phyloP scores from a whole-genome alignment of 2,113 vertebrate species.

The Oophaga pumilio region DNA sequence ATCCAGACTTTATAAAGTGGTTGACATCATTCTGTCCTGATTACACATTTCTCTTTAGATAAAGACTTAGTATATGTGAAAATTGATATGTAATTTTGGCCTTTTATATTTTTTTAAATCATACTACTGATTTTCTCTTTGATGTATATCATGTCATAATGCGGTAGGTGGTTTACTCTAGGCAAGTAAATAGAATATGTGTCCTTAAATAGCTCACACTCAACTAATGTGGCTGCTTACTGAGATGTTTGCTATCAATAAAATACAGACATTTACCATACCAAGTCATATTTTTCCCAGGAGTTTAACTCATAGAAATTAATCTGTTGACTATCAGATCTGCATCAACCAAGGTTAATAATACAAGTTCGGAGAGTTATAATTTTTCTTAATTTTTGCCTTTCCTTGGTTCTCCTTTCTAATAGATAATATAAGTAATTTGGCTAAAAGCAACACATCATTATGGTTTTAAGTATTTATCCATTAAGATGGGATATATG shows the following conservation, averaged over 20 bases:
- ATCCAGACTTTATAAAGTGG: constrained; percentile 9
- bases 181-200: not conserved
- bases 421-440: no score
- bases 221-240: not conserved
- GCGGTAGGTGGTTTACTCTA: not conserved
- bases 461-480: no score
- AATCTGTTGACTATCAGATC: no score
- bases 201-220: constrained; percentile 15
- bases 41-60: constrained; percentile 29
- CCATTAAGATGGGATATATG: no score
- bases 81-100: not conserved
- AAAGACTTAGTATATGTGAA: constrained; percentile 2
- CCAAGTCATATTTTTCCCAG: not conserved
- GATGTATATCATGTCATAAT: constrained; percentile 9
- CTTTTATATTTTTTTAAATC: constrained; percentile 23
- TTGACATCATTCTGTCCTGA: constrained; percentile 15
- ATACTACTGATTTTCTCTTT: constrained; percentile 21
- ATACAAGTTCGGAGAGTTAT: no score
- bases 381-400: no score
- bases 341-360: no score
- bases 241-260: not conserved
- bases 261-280: not conserved
- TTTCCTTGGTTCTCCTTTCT: no score
- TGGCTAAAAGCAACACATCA: no score
- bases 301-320: not conserved